Conservation (phyloP, 2,113 vertebrate species). For the Neogale vison region DNA sequence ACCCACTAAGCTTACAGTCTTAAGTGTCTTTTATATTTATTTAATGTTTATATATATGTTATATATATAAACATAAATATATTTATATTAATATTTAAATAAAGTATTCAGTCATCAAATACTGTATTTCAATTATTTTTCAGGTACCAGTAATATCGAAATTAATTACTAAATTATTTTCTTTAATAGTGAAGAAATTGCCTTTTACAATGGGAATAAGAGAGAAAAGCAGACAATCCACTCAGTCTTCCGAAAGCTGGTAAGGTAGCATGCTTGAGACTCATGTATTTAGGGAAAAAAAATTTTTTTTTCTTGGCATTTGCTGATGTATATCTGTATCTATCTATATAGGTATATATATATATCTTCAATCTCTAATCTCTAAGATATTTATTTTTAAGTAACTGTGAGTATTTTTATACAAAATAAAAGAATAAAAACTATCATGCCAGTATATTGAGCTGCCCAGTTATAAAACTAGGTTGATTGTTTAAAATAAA, state of each 20-base stretch:
- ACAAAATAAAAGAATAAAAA: neutral
- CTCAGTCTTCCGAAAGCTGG: conserved; percentile 94
- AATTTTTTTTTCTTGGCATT: neutral
- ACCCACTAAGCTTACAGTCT: neutral
- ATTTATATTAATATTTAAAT: neutral
- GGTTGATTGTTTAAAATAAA: conserved; percentile 31
- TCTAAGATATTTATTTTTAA: conserved; percentile 41
- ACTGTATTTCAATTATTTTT: neutral
- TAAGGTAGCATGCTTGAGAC: conserved; percentile 77
- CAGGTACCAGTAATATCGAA: neutral
- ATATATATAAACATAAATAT: too few species aligned
- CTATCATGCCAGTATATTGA: neutral
- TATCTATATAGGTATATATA: neutral
- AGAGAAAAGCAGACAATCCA: conserved; percentile 97
- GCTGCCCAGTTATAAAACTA: neutral
- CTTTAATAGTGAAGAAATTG: conserved; percentile 95
- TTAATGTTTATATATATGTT: too few species aligned
- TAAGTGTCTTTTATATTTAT: neutral
- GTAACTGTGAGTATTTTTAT: neutral
- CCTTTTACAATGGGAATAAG: conserved; percentile 97
- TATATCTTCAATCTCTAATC: neutral
- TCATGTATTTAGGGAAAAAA: neutral
- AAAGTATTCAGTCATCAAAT: neutral
- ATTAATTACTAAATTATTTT: conserved; percentile 55
- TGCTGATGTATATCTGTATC: neutral